Conservation (phyloP, 2,888 invertebrate genomes). For the Dynastes tityus region DNA sequence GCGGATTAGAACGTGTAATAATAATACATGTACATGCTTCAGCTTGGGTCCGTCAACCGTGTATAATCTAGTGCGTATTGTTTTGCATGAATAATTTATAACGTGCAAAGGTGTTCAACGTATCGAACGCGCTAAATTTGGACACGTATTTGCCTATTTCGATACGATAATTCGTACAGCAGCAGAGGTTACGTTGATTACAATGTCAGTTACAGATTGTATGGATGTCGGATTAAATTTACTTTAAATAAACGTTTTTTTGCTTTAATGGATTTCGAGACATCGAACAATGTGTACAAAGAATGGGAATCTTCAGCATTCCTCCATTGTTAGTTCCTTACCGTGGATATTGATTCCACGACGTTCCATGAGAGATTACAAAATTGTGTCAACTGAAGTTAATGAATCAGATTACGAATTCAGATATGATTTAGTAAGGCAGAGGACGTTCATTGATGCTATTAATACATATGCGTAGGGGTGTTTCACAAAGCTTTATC, state of each 20-base stretch:
- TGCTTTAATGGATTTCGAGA: neutral
- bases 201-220: neutral
- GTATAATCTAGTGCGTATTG: slow-evolving; percentile 27
- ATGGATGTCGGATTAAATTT: slow-evolving; percentile 8
- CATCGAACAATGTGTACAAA: neutral
- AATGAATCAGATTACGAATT: too few relatives aligned
- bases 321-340: too few relatives aligned
- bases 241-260: neutral
- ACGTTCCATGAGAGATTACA: too few relatives aligned
- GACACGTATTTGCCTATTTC: slow-evolving; percentile 8
- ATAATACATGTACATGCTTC: neutral
- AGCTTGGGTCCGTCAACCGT: neutral
- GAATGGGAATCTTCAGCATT: too few relatives aligned
- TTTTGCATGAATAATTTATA: slow-evolving; percentile 38
- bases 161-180: neutral
- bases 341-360: too few relatives aligned
- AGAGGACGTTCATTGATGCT: too few relatives aligned
- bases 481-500: too few relatives aligned
- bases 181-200: slow-evolving; percentile 3
- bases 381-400: too few relatives aligned
- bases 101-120: slow-evolving; percentile 19
- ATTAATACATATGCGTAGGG: too few relatives aligned
- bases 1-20: slow-evolving; percentile 25
- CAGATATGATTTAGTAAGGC: too few relatives aligned
- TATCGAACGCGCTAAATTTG: slow-evolving; percentile 36